Conservation (phyloP, 2,113 vertebrate species). For the Cottus gobio region DNA sequence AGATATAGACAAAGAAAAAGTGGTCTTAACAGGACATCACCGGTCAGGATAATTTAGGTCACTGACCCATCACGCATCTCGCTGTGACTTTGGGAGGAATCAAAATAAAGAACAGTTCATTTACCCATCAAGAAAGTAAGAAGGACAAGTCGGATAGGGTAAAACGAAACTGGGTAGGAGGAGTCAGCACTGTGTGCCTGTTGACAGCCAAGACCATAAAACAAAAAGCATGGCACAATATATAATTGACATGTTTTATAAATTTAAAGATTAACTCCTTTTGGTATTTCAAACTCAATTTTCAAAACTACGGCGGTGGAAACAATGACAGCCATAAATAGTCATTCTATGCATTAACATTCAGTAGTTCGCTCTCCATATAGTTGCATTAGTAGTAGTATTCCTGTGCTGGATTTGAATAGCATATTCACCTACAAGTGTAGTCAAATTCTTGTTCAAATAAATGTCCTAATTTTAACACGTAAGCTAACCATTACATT, state of each 20-base stretch:
- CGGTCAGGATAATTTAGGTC: constrained; percentile 50
- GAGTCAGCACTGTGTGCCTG: background rate
- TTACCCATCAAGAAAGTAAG: background rate
- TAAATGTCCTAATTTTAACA: background rate
- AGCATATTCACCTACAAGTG: too few species aligned
- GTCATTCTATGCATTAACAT: background rate
- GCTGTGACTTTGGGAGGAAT: constrained; percentile 13
- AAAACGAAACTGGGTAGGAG: too few species aligned
- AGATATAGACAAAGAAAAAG: constrained; percentile 26
- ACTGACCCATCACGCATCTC: constrained; percentile 21
- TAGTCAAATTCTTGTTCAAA: too few species aligned
- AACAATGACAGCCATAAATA: too few species aligned
- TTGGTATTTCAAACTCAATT: background rate
- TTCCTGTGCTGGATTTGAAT: too few species aligned
- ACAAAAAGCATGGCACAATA: background rate
- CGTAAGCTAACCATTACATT: background rate
- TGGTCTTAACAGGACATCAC: constrained; percentile 25
- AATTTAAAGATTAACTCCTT: background rate
- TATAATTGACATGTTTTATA: background rate
- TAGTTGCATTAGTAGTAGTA: too few species aligned
- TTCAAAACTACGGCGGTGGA: too few species aligned
- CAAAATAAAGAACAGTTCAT: background rate
- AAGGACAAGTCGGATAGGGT: background rate
- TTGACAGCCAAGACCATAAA: background rate
- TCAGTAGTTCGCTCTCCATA: background rate